Percentiles rank a stretch among this genome's conserved stretches.
Evolutionary conservation across 2,888 invertebrate genomes (phyloP).

Genomic region (Graphium colonna): DNA sequence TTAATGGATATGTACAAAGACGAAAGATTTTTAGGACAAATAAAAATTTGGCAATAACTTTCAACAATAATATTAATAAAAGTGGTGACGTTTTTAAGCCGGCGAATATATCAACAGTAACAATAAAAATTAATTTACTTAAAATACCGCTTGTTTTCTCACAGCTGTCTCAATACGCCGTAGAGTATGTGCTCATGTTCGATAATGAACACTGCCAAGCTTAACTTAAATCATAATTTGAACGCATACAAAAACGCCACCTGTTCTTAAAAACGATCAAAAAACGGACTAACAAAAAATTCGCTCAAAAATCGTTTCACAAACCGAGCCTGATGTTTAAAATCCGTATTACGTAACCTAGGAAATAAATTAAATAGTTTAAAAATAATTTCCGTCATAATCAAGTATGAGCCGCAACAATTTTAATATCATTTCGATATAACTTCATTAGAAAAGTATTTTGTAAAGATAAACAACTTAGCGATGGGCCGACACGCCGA

Average conservation of each 20-base stretch:
- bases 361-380: slow-evolving; percentile 63
- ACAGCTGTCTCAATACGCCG: slow-evolving; percentile 10
- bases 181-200: background rate
- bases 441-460: slow-evolving; percentile 51
- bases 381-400: slow-evolving; percentile 47
- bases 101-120: slow-evolving; percentile 64
- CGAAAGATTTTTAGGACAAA: slow-evolving; percentile 69
- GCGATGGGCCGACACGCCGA: slow-evolving; percentile 9
- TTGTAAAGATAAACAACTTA: slow-evolving; percentile 45
- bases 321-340: slow-evolving; percentile 52
- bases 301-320: slow-evolving; percentile 45
- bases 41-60: slow-evolving; percentile 75
- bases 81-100: slow-evolving; percentile 50
- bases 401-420: slow-evolving; percentile 67
- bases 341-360: slow-evolving; percentile 63
- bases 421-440: slow-evolving; percentile 74
- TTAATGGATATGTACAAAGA: slow-evolving; percentile 77
- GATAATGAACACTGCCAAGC: background rate
- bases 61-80: slow-evolving; percentile 58
- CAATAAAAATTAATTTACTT: slow-evolving; percentile 57
- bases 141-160: slow-evolving; percentile 53
- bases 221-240: background rate
- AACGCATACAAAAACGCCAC: slow-evolving; percentile 11
- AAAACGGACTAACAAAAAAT: slow-evolving; percentile 7
- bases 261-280: slow-evolving; percentile 1